Base-by-base conservation (phyloP, 2,113 vertebrate genomes). In the Syrmaticus mikado region DNA sequence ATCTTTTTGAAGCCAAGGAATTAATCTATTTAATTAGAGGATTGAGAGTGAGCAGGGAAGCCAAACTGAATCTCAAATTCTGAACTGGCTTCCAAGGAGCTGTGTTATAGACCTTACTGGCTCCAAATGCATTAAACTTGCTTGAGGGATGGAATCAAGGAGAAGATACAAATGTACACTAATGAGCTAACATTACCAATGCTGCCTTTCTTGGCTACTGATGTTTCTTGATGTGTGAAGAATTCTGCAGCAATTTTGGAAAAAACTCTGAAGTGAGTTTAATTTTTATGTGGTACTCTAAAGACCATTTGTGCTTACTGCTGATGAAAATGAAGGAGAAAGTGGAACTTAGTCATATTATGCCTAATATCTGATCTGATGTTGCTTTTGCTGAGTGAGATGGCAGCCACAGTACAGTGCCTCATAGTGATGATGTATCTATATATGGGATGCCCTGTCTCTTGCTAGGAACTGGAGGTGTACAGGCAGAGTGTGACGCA, bases 301-400 rank as follows among this genome's bases (percentile, higher is more conserved):
- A 85, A 85, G 64, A 48, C 71, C 60, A 1, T 1, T 25, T 62
- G 22, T 30, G 5, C 77, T 71, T 89, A 52, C 11, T 38, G 36
- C 52, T 95, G 86, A 90, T 95, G 95, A 86, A 92, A 86, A 86
- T 89, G 77, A 64, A 72, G 40, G 48, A 79, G 50, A 58, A 92
- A 88, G 81, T 82, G 77, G 74, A 60, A 66, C 53, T 94, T 82
- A 93, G 58, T 53, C 71, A 43, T 1, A 76, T 82, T 27, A 13
- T 4, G 72, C 66, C 66, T 92, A 75, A 24, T 82, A 89, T 85
- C 66, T 74, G 58, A 46, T 4, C 4, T 7, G 16, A 28, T 66
- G 19, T 41, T 80, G 53, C 67, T 94, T 80, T 73, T 75, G 71
- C 60, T 58, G 64, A 27, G 60, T 52, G 32, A 11, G 36, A 43